Conservation (phyloP, 1,140 invertebrate species). For the Zaprionus inermis region DNA sequence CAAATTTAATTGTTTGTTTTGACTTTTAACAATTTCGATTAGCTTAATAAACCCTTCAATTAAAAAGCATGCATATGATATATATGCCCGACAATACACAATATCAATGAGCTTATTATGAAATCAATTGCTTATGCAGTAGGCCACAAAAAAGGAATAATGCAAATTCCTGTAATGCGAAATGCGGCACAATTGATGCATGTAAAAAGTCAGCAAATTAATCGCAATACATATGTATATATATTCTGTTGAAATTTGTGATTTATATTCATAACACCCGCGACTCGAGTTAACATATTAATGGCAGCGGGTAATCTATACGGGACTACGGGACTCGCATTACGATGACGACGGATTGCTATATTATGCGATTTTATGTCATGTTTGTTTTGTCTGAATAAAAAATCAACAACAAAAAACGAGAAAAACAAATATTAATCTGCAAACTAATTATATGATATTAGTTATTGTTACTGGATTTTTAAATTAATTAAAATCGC, state of each 20-base stretch:
- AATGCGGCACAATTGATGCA: conserved; percentile 20
- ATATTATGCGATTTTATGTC: conserved; percentile 2
- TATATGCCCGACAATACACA: too few species aligned
- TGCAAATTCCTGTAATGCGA: conserved; percentile 20
- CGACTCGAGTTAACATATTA: conserved; percentile 35
- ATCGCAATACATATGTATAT: conserved; percentile 2
- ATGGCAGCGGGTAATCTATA: conserved; percentile 14
- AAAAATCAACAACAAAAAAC: neutral
- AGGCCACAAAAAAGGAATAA: neutral
- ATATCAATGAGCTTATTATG: neutral
- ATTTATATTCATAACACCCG: conserved; percentile 35
- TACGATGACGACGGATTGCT: conserved; percentile 22
- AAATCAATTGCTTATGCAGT: neutral
- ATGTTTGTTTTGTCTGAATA: conserved; percentile 17
- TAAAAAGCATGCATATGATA: too few species aligned
- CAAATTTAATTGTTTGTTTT: neutral
- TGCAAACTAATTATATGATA: conserved; percentile 29
- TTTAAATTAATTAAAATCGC: conserved; percentile 58
- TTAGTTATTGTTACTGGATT: conserved; percentile 22
- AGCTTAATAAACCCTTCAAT: neutral
- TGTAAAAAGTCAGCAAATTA: conserved; percentile 27
- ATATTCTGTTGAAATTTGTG: conserved; percentile 2
- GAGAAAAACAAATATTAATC: conserved; percentile 30
- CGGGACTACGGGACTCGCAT: conserved; percentile 22
- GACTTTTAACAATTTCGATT: neutral